Evolutionary conservation across 2,797 vertebrate genomes (phyloP).

Genomic region (Manis javanica): DNA sequence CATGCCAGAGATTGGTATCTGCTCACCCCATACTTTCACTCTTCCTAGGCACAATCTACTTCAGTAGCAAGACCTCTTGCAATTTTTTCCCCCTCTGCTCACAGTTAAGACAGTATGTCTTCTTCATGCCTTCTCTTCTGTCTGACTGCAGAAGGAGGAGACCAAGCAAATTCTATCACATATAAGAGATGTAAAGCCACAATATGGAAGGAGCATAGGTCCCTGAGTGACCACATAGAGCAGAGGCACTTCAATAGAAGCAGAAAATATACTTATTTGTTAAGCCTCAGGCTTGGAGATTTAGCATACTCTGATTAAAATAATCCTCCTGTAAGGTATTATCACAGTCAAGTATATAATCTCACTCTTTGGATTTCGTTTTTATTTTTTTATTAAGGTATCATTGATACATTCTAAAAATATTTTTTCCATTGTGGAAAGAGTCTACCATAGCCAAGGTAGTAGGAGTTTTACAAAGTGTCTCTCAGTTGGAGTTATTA

Average conservation of each 20-base stretch:
- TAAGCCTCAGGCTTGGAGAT: not conserved
- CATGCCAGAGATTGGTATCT: not conserved
- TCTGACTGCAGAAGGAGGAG: not conserved
- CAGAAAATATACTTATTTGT: not conserved
- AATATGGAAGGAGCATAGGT: not conserved
- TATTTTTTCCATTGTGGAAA: not conserved
- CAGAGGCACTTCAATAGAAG: not conserved
- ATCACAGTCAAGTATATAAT: not conserved
- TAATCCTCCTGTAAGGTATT: not conserved
- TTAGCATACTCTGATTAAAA: not conserved
- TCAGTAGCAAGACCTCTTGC: not conserved
- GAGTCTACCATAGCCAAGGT: not conserved
- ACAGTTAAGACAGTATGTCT: not conserved
- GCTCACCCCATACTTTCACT: not conserved
- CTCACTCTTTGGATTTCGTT: not conserved
- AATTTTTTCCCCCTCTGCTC: not conserved
- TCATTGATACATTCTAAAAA: not conserved
- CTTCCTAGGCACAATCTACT: not conserved
- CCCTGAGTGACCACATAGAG: not conserved
- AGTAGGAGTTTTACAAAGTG: constrained; percentile 38
- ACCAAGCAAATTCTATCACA: not conserved
- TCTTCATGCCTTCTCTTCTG: not conserved
- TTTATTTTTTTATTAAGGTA: no score
- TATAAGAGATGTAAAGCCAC: not conserved
- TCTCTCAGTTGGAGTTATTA: constrained; percentile 46